Percentiles rank a stretch among this genome's conserved stretches.
phyloP scores from a whole-genome alignment of 2,113 vertebrate genomes.

The Tilapia sparmanii region DNA sequence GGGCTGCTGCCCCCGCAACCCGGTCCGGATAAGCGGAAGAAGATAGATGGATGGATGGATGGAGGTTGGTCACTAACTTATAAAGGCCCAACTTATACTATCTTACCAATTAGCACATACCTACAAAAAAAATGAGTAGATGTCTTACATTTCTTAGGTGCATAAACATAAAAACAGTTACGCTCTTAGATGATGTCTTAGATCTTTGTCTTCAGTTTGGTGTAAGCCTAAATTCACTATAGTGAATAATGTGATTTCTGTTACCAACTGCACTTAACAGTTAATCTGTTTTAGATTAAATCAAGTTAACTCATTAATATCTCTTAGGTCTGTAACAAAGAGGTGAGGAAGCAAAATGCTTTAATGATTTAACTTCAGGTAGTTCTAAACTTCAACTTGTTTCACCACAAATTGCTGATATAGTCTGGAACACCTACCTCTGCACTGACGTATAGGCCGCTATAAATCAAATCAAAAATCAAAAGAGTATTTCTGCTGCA shows the following conservation, averaged over 20 bases:
- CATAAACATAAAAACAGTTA: background rate
- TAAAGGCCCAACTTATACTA: constrained; percentile 20
- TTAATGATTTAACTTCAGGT: background rate
- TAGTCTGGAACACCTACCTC: background rate
- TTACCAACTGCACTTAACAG: background rate
- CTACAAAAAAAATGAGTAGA: background rate
- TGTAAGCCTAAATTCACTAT: background rate
- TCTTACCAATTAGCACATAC: background rate
- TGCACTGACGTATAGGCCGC: background rate
- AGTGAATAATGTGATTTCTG: background rate
- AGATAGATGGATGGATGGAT: too few species aligned
- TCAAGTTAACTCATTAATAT: background rate
- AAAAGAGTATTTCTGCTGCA: constrained; percentile 10
- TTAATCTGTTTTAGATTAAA: background rate
- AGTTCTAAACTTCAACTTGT: background rate
- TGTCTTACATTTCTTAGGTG: background rate
- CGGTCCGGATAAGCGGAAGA: too few species aligned
- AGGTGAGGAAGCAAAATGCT: background rate
- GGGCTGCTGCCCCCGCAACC: too few species aligned
- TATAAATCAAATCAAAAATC: background rate
- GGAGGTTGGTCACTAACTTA: too few species aligned
- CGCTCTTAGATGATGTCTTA: background rate
- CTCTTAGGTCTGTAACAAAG: background rate
- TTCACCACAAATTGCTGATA: background rate
- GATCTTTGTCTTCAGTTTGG: background rate